Conservation (phyloP, 2,888 invertebrate genomes). For the Ctenicera cuprea region DNA sequence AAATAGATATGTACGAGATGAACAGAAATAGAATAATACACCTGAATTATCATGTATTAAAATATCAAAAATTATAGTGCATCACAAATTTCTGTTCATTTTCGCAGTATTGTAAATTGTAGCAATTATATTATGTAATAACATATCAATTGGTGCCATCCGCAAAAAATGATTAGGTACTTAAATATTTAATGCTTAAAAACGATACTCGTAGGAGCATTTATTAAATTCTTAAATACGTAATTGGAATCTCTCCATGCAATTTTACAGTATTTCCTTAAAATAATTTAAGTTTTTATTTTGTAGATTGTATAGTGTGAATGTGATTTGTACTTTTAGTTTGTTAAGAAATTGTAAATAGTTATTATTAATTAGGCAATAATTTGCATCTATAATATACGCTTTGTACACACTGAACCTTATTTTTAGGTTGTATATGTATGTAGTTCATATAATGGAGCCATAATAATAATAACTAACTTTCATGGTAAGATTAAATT, state of each 20-base stretch:
- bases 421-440: constrained; percentile 43
- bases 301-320: constrained; percentile 63
- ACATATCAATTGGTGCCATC: constrained; percentile 61
- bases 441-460: constrained; percentile 44
- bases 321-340: constrained; percentile 62
- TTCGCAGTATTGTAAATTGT: constrained; percentile 40
- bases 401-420: constrained; percentile 48
- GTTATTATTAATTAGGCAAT: constrained; percentile 38
- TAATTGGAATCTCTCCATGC: constrained; percentile 59
- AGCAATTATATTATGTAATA: constrained; percentile 40
- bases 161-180: constrained; percentile 54
- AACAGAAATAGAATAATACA: constrained; percentile 33
- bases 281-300: constrained; percentile 63
- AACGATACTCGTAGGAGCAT: constrained; percentile 57
- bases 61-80: neutral
- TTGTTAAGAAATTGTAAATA: constrained; percentile 56
- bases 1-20: constrained; percentile 36
- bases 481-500: constrained; percentile 38
- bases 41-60: neutral
- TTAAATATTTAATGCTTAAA: constrained; percentile 54
- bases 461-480: constrained; percentile 48
- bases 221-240: constrained; percentile 55
- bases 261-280: constrained; percentile 70
- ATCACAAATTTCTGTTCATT: constrained; percentile 31
- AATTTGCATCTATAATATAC: constrained; percentile 48